These are phyloP conservation scores for Eilema depressum DNA, from an alignment of 2,888 invertebrate genomes.

Conservation along the genomic window DNA sequence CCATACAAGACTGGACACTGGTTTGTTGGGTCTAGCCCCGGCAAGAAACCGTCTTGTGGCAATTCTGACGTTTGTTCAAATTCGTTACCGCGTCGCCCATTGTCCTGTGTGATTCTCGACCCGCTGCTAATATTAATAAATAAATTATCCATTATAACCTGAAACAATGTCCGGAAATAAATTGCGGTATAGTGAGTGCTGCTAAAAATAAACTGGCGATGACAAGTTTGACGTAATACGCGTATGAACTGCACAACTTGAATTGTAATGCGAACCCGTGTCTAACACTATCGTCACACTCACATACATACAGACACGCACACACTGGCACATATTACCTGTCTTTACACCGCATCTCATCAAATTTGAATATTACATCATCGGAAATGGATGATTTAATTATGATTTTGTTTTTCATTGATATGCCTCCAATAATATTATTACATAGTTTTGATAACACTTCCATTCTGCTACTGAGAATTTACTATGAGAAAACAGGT, in stretches of 20 bases:
- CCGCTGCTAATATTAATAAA: constrained; percentile 13
- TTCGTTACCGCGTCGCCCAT: background rate
- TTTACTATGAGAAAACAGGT: too few relatives aligned
- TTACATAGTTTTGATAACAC: background rate
- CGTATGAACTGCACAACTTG: constrained; percentile 48
- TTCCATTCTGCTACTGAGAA: background rate
- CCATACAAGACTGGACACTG: background rate
- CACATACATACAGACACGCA: constrained; percentile 19
- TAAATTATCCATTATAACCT: constrained; percentile 33
- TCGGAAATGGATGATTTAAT: background rate
- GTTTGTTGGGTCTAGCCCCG: background rate
- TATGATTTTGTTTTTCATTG: background rate
- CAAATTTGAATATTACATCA: constrained; percentile 4
- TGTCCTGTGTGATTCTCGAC: background rate
- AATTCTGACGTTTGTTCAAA: background rate
- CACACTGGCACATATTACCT: constrained; percentile 1
- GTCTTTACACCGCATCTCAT: constrained; percentile 10
- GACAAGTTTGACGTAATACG: constrained; percentile 52
- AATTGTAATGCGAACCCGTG: constrained; percentile 41
- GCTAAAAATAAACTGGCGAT: constrained; percentile 47
- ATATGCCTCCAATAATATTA: background rate
- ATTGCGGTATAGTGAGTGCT: constrained; percentile 40
- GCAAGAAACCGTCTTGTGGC: background rate
- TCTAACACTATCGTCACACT: constrained; percentile 40
- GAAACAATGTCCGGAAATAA: constrained; percentile 54